Evolutionary conservation across 2,888 invertebrate species (phyloP), one percentile per base, ranked within the genome.

Genomic region (Unio delphinus): DNA sequence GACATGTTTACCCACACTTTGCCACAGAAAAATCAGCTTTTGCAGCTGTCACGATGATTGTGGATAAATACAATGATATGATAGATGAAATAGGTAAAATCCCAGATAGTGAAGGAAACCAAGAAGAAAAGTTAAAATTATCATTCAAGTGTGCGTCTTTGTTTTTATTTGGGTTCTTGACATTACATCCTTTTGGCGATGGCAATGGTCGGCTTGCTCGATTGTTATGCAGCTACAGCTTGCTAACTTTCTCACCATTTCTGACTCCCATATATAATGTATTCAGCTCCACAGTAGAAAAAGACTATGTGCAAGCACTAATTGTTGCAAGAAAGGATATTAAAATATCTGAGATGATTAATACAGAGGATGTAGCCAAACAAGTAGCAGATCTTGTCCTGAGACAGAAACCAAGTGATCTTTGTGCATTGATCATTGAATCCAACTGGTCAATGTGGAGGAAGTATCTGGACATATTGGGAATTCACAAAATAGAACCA

Each of bases 201-300:
- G 69, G 69, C 6, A 69, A 69, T 30, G 69, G 69, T 4, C 26
- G 69, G 17, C 65, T 65, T 55, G 66, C 65, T 15, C 61, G 69
- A 18, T 59, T 69, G 11, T 59, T 69, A 58, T 45, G 65, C 18
- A 69, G 66, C 30, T 69, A 69, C 62, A 61, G 30, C 28, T 55
- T 69, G 5, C 26, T 65, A 7, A 65, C 56, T 57, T 62, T 69
- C 58, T 69, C 69, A 34, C 69, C 69, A 18, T 69, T 69, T 26
- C 30, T 69, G 26, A 69, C 69, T 4, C 69, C 66, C 0, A 69
- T 66, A 11, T 69, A 61, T 55, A 69, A 69, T 57, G 66, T 69
- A 20, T 69, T 66, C 55, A 69, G 69, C 45, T 20, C 61, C 15
- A 63, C 69, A 15, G 20, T n/a, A 23, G 61, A 69, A 28, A 18